Evolutionary conservation across 2,888 invertebrate species (phyloP).

Genomic region (Mimachlamys varia): DNA sequence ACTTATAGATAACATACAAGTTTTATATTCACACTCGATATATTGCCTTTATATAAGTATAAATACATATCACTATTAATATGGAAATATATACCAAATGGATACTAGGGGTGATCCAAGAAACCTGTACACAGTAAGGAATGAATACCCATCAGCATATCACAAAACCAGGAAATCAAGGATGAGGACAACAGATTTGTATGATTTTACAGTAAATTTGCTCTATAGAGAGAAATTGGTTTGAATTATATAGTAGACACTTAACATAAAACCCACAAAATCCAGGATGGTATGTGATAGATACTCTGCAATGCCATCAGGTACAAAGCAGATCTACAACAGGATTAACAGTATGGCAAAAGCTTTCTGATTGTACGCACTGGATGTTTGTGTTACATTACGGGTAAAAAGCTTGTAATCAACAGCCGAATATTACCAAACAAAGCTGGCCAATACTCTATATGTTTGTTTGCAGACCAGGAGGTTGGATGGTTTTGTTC

Average conservation of each 20-base stretch:
- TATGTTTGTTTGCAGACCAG: not conserved
- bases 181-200: not conserved
- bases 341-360: conserved; percentile 34
- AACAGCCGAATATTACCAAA: conserved; percentile 1
- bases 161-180: not conserved
- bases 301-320: not conserved
- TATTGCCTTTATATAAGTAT: not conserved
- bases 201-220: not conserved
- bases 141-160: not conserved
- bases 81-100: not conserved
- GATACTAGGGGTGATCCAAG: not conserved
- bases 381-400: not conserved
- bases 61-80: not conserved
- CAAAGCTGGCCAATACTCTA: not conserved
- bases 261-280: not conserved
- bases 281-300: not conserved
- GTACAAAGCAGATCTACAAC: conserved; percentile 14
- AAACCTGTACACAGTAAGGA: not conserved
- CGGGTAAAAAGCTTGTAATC: not conserved
- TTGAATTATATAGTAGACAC: not conserved
- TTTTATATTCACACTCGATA: too few relatives aligned
- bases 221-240: not conserved
- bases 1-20: too few relatives aligned
- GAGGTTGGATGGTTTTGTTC: conserved; percentile 25
- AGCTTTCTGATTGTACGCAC: not conserved